Base-by-base conservation (phyloP, 2,797 vertebrate genomes). In the Gallinago stenura region DNA sequence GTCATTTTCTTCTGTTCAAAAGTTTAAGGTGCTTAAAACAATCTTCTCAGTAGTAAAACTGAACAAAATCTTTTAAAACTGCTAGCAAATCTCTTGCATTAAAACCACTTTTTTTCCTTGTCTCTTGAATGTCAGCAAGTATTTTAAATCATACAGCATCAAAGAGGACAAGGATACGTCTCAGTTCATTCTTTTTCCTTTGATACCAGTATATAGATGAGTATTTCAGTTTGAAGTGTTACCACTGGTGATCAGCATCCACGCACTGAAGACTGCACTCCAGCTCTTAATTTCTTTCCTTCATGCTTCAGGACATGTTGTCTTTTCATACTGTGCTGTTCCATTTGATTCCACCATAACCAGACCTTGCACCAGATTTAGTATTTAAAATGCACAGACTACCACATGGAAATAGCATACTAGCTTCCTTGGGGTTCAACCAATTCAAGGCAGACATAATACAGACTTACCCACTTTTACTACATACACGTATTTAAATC, bases 101-200 rank as follows among this genome's bases (percentile, higher is more conserved):
- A 80, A 57, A 94, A 84, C 7, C 19, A 22, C 25, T 25, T 73
- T 80, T 80, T 91, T 68, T 45, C 12, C 24, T 92, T 43, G n/a
- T 62, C 58, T 87, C 66, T 54, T 68, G 45, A 96, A 84, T 61
- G 70, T 76, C 91, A 93, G 89, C 62, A 89, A 11, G 0, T 76
- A 95, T 82, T 95, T 93, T 70, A 90, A 93, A 89, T 80, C 75
- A 26, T 9, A 7, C 3, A 66, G 73, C 73, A 93, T 90, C 71
- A 87, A 93, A 96, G 73, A 61, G 26, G 56, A 41, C 1, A 3
- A 90, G 22, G 43, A 79, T 39, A 72, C 24, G 5, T 56, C 70
- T 70, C 51, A 69, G 48, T 73, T 85, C 60, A 79, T 83, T 89
- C 48, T 79, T 88, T 84, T 82, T 71, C 43, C 41, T 92, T 84